Evolutionary conservation across 2,113 vertebrate genomes (phyloP), one percentile per base, ranked within the genome.

Genomic region (Gambusia affinis): DNA sequence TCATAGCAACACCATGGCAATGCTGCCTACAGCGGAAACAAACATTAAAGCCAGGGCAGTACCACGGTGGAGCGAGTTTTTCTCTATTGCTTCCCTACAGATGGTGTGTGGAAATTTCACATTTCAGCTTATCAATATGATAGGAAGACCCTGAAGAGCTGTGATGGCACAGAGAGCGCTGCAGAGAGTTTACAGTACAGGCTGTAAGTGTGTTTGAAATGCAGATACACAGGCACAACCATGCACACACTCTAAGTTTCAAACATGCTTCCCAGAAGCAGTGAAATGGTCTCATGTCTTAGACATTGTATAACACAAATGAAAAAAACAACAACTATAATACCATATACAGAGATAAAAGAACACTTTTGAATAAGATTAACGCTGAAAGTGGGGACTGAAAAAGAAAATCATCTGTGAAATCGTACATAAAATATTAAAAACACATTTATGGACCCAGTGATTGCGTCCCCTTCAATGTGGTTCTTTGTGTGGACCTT

Each of bases 201-300:
- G 79, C 79, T 81, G 77, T 76, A 78, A n/a, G 62, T 67, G 62
- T 70, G 83, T 79, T 88, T 78, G 92, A 90, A 87, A 84, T 75
- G 73, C 87, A 93, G 74, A 90, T 80, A 84, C 80, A 82, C 57
- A 30, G 84, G 85, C 80, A 81, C 72, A 81, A 83, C 75, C 82
- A 84, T 79, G 73, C 80, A 86, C 73, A 80, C 87, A 81, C 75
- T 91, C 95, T 91, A 92, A 94, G 72, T 64, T 79, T 91, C 83
- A 86, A 94, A 95, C 93, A 94, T 69, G 96, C 97, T 98, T 99
- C 97, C 94, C 92, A 95, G 97, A 98, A 98, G 96, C 96, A 94
- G 94, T 96, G 96, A 96, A 97, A 97, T 97, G 96, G 90, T 92
- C 83, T 94, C 92, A 93, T 94, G 96, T 95, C 92, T 91, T 95